These are phyloP conservation scores for Achlya flavicornis DNA, from an alignment of 2,888 invertebrate genomes.

Conservation along the genomic window DNA sequence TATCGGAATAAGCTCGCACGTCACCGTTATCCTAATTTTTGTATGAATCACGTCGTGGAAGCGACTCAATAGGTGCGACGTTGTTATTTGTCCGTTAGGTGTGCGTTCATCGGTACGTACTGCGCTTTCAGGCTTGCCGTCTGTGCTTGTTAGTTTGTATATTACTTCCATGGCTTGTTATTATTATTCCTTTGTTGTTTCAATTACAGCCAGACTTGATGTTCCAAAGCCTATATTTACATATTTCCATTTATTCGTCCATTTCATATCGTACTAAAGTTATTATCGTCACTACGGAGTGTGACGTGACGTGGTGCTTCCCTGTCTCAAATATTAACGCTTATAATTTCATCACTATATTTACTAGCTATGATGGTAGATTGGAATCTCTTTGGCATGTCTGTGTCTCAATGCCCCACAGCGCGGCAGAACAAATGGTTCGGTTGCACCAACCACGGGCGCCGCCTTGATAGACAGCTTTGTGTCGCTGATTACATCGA, in stretches of 20 bases:
- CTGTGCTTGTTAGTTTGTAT: neutral
- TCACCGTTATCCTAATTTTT: neutral
- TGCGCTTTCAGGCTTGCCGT: neutral
- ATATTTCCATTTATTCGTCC: neutral
- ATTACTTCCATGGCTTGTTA: neutral
- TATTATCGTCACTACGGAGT: too few species aligned
- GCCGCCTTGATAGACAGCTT: neutral
- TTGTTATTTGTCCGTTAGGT: neutral
- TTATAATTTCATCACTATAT: neutral
- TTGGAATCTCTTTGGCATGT: neutral
- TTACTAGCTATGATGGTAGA: neutral
- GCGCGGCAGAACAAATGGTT: neutral
- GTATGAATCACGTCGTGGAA: conserved; percentile 6
- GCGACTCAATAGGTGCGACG: neutral
- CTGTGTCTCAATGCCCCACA: neutral
- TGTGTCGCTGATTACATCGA: conserved; percentile 6
- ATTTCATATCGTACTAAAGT: neutral
- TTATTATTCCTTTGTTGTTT: too few species aligned
- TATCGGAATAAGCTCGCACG: neutral
- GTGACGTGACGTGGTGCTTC: too few species aligned
- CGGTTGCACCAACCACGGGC: conserved; percentile 3
- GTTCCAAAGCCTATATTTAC: neutral
- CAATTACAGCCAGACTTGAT: neutral
- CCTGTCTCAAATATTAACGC: neutral
- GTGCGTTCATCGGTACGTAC: neutral